phyloP scores from a whole-genome alignment of 2,797 vertebrate genomes.

The Rhinophrynus dorsalis region DNA sequence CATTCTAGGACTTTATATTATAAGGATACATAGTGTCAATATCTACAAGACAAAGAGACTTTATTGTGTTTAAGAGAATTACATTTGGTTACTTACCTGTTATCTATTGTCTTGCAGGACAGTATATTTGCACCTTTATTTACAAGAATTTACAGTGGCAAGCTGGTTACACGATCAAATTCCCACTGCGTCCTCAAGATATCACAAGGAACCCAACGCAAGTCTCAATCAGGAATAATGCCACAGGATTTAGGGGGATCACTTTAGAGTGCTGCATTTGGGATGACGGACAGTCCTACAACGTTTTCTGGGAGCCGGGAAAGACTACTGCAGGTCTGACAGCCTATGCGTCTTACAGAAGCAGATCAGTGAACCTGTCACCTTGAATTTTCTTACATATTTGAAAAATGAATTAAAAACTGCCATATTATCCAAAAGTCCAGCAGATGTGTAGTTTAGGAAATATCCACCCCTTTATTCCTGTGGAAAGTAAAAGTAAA shows the following conservation, averaged over 20 bases:
- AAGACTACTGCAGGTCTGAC: not conserved
- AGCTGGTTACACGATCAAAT: conserved; percentile 26
- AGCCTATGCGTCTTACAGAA: too few species aligned
- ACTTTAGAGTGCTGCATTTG: conserved; percentile 58
- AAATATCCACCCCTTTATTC: too few species aligned
- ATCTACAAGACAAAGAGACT: too few species aligned
- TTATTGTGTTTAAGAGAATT: too few species aligned
- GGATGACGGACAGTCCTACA: conserved; percentile 19
- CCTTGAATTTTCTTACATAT: too few species aligned
- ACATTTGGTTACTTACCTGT: not conserved
- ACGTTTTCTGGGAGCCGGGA: conserved; percentile 48
- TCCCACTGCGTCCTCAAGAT: conserved; percentile 45
- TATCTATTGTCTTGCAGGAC: conserved; percentile 45
- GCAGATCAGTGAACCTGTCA: too few species aligned
- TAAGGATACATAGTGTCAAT: too few species aligned
- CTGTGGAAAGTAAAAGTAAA: too few species aligned
- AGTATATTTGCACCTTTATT: conserved; percentile 52
- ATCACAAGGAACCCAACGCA: conserved; percentile 35
- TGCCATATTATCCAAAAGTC: too few species aligned
- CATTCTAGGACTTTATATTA: too few species aligned
- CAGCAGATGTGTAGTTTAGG: too few species aligned
- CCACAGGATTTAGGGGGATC: conserved; percentile 1
- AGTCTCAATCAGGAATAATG: conserved; percentile 49
- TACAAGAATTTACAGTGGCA: conserved; percentile 39
- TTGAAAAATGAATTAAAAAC: too few species aligned